A percentile compares a stretch with the other conserved stretches of the same genome.
Evolutionary conservation across 2,797 vertebrate genomes (phyloP).

Genomic region (Tokudaia tokunoshimensis): DNA sequence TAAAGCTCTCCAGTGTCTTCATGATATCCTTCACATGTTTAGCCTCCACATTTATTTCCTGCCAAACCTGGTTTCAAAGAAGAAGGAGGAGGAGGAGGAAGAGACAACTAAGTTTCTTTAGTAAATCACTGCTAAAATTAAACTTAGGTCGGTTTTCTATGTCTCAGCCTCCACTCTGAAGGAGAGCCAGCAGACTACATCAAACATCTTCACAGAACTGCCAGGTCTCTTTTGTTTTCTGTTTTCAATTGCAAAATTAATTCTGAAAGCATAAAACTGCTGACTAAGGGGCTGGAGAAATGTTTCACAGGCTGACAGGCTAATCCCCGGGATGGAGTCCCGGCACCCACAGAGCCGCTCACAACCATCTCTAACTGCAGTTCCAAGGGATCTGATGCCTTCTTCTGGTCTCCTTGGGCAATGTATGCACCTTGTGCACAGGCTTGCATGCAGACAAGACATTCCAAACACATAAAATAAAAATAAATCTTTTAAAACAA

Average conservation of each 20-base stretch:
- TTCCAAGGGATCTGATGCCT: background rate
- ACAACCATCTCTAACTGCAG: background rate
- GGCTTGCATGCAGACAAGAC: background rate
- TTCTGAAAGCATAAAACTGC: constrained; percentile 27
- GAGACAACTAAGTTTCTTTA: constrained; percentile 45
- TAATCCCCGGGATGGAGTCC: background rate
- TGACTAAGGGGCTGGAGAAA: background rate
- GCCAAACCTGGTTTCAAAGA: constrained; percentile 92
- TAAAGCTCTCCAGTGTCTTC: constrained; percentile 96
- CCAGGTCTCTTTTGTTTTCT: constrained; percentile 37
- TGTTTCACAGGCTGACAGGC: background rate
- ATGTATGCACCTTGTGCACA: background rate
- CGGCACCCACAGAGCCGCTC: background rate
- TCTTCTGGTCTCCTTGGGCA: background rate
- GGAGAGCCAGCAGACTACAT: background rate
- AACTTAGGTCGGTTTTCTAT: background rate
- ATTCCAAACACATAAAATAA: background rate
- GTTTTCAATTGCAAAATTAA: constrained; percentile 59
- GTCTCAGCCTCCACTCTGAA: constrained; percentile 43
- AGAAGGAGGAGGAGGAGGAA: background rate
- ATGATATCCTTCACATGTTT: constrained; percentile 97
- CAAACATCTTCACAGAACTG: constrained; percentile 50
- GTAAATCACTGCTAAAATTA: constrained; percentile 48
- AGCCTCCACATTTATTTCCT: constrained; percentile 96
- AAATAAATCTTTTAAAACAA: constrained; percentile 5